A percentile compares a stretch with the other conserved stretches of the same genome.
These are phyloP conservation scores for Drosophila repletoides DNA, from an alignment of 1,140 invertebrate genomes.

Conservation along the genomic window DNA sequence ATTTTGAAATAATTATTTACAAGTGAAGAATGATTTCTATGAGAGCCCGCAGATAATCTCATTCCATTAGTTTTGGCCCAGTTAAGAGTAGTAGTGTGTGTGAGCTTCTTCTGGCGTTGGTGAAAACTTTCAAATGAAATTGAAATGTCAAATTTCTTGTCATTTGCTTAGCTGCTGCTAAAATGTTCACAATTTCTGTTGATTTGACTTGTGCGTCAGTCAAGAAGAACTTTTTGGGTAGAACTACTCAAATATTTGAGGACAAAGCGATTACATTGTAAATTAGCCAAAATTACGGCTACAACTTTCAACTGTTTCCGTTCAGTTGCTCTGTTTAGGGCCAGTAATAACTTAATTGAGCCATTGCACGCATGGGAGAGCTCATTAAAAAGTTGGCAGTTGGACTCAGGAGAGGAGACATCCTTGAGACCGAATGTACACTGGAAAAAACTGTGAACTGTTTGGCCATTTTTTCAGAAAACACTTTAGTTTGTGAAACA, in stretches of 20 bases:
- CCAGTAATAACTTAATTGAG: conserved; percentile 75
- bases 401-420: no score
- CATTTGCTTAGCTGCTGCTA: background rate
- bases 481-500: no score
- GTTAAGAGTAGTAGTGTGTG: no score
- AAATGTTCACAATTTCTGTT: background rate
- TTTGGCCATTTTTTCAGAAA: no score
- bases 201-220: background rate
- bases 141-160: conserved; percentile 1
- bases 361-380: conserved; percentile 60
- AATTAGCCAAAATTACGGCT: conserved; percentile 58
- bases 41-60: no score
- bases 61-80: no score
- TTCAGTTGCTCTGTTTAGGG: conserved; percentile 20
- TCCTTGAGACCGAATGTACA: no score
- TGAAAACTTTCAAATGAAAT: conserved; percentile 7
- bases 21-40: no score
- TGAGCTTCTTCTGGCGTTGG: background rate
- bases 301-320: conserved; percentile 56
- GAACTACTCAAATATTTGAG: conserved; percentile 18
- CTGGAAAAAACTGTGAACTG: no score
- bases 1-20: no score
- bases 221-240: no score
- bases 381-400: conserved; percentile 71
- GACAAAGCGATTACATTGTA: conserved; percentile 52